These are phyloP conservation scores for Ligdia adustata DNA, from an alignment of 2,888 invertebrate species.

Conservation along the genomic window DNA sequence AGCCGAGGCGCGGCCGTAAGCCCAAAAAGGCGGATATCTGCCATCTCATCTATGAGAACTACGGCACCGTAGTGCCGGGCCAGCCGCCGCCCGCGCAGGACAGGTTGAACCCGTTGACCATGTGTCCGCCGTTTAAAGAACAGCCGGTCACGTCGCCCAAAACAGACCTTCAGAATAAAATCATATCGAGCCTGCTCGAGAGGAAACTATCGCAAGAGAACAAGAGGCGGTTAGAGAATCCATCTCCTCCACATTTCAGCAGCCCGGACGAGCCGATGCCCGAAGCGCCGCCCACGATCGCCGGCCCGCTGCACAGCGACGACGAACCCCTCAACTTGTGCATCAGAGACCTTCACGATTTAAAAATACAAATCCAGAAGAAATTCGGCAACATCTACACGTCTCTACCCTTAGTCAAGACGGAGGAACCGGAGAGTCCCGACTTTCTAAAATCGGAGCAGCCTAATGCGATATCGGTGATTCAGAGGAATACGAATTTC, in stretches of 20 bases:
- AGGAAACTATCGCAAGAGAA: slow-evolving; percentile 88
- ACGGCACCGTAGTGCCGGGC: slow-evolving; percentile 93
- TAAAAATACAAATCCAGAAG: slow-evolving; percentile 86
- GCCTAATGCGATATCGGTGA: slow-evolving; percentile 75
- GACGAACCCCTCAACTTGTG: slow-evolving; percentile 94
- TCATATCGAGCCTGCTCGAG: slow-evolving; percentile 88
- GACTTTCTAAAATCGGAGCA: slow-evolving; percentile 75
- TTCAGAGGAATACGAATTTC: slow-evolving; percentile 71
- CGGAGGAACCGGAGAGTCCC: slow-evolving; percentile 79
- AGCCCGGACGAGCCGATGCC: slow-evolving; percentile 69
- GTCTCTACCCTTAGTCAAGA: slow-evolving; percentile 83
- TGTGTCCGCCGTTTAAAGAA: slow-evolving; percentile 55
- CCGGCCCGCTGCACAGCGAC: slow-evolving; percentile 63
- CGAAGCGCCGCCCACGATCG: slow-evolving; percentile 61
- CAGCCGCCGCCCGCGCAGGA: slow-evolving; percentile 84
- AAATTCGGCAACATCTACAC: slow-evolving; percentile 86
- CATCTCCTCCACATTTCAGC: slow-evolving; percentile 60
- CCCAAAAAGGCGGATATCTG: slow-evolving; percentile 97
- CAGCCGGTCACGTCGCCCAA: slow-evolving; percentile 67
- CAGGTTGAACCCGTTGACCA: slow-evolving; percentile 55
- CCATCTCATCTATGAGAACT: slow-evolving; percentile 95
- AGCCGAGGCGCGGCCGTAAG: slow-evolving; percentile 93
- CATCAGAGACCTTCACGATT: slow-evolving; percentile 88
- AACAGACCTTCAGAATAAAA: slow-evolving; percentile 87
- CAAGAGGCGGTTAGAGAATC: slow-evolving; percentile 69